These are phyloP conservation scores for Mimas tiliae DNA, from an alignment of 2,888 invertebrate genomes.

Conservation along the genomic window DNA sequence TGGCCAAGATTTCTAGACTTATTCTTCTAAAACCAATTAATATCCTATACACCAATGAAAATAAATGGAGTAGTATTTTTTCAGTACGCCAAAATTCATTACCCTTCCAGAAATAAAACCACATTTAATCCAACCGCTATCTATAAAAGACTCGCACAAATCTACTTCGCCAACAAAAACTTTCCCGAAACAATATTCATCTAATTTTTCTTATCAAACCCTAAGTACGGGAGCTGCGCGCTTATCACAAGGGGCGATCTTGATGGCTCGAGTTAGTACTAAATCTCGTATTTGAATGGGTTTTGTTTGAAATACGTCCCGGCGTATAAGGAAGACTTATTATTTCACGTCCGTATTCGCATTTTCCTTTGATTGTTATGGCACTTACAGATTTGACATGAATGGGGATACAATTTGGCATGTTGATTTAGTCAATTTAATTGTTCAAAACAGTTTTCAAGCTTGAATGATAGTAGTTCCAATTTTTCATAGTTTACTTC, in stretches of 20 bases:
- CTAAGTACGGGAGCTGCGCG: slow-evolving; percentile 16
- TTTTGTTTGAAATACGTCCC: slow-evolving; percentile 49
- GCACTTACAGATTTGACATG: slow-evolving; percentile 20
- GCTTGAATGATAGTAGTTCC: background rate
- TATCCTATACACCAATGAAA: background rate
- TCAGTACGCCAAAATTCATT: background rate
- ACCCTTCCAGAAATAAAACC: background rate
- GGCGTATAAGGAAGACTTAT: slow-evolving; percentile 19
- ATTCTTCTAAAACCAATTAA: no score
- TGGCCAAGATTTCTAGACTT: no score
- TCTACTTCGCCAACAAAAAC: slow-evolving; percentile 13
- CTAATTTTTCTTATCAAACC: slow-evolving; percentile 24
- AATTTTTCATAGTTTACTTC: background rate
- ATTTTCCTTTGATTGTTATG: slow-evolving; percentile 46
- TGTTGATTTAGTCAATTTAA: background rate
- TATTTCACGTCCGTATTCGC: slow-evolving; percentile 24
- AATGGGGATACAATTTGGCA: background rate
- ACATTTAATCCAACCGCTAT: slow-evolving; percentile 1
- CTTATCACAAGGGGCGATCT: slow-evolving; percentile 28
- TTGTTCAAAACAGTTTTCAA: background rate
- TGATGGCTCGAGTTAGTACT: slow-evolving; percentile 37
- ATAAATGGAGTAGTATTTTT: background rate
- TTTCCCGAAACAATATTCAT: slow-evolving; percentile 22
- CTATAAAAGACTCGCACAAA: background rate
- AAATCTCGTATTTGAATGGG: slow-evolving; percentile 55